These are phyloP conservation scores for Polypterus senegalus DNA, from an alignment of 2,113 vertebrate genomes.

Conservation along the genomic window DNA sequence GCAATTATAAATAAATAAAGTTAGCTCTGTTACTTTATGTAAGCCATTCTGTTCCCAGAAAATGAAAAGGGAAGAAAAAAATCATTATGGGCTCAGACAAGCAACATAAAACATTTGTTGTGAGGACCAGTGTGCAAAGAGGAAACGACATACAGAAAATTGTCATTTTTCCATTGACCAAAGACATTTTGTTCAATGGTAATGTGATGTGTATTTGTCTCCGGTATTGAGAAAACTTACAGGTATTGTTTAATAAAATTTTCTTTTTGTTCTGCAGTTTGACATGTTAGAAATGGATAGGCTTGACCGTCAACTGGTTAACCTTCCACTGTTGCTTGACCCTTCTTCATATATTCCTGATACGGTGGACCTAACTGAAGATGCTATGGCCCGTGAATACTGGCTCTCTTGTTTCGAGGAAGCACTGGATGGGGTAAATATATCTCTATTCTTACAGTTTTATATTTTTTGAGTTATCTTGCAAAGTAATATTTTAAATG, in stretches of 20 bases:
- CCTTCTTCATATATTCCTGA: conserved; percentile 86
- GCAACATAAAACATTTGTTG: too few relatives aligned
- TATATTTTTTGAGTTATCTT: too few relatives aligned
- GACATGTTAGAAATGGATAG: conserved; percentile 97
- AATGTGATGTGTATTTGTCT: not conserved
- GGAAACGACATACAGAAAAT: too few relatives aligned
- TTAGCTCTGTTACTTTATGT: too few relatives aligned
- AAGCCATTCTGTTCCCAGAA: too few relatives aligned
- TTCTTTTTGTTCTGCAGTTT: conserved; percentile 50
- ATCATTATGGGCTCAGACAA: too few relatives aligned
- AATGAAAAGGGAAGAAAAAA: too few relatives aligned
- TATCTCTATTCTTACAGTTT: too few relatives aligned
- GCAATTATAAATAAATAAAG: too few relatives aligned
- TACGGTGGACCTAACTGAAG: conserved; percentile 83
- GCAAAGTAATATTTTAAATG: too few relatives aligned
- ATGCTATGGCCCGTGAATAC: conserved; percentile 80
- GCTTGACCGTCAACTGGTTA: conserved; percentile 79
- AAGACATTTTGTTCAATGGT: not conserved
- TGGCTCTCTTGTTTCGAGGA: conserved; percentile 96
- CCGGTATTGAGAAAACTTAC: not conserved
- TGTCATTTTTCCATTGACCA: too few relatives aligned
- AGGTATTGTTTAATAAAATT: not conserved
- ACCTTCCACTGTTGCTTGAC: conserved; percentile 81
- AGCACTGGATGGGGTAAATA: conserved; percentile 75
- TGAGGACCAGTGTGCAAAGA: too few relatives aligned